Percentiles rank a stretch among this genome's conserved stretches.
Evolutionary conservation across 2,113 vertebrate genomes (phyloP).

Genomic region (Rhinichthys klamathensis): DNA sequence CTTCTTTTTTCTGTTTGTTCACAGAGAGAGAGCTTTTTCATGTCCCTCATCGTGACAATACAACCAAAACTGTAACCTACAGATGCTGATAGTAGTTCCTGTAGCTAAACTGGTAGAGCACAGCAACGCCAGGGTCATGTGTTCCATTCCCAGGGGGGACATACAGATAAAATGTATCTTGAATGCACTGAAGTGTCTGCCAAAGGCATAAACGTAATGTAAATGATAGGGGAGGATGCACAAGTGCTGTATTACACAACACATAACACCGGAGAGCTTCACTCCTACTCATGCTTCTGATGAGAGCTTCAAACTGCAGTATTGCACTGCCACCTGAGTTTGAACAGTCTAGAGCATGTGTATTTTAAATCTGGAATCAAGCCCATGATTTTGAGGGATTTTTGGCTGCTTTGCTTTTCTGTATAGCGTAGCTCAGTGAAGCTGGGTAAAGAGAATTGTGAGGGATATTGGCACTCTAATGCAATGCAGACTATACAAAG

Average conservation of each 20-base stretch:
- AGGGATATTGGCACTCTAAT: slow-evolving; percentile 39
- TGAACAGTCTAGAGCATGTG: slow-evolving; percentile 14
- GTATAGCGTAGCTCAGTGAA: background rate
- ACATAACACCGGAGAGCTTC: background rate
- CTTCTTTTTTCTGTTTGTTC: background rate
- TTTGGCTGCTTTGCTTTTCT: background rate
- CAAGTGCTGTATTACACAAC: slow-evolving; percentile 19
- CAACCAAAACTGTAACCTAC: background rate
- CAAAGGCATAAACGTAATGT: slow-evolving; percentile 1
- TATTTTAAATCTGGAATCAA: background rate
- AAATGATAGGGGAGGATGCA: slow-evolving; percentile 8
- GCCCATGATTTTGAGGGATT: background rate
- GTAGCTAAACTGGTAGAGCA: background rate
- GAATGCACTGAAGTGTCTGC: background rate
- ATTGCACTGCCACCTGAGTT: background rate
- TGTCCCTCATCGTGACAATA: background rate
- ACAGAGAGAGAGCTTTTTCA: background rate
- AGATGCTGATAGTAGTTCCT: background rate
- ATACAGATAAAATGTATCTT: background rate
- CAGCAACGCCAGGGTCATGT: background rate
- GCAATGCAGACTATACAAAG: slow-evolving; percentile 23
- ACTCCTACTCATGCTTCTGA: slow-evolving; percentile 13
- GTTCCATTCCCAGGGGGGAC: background rate
- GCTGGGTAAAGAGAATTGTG: slow-evolving; percentile 24
- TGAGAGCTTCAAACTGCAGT: background rate